Evolutionary conservation across 2,113 vertebrate genomes (phyloP).

Genomic region (Solenodon paradoxus): DNA sequence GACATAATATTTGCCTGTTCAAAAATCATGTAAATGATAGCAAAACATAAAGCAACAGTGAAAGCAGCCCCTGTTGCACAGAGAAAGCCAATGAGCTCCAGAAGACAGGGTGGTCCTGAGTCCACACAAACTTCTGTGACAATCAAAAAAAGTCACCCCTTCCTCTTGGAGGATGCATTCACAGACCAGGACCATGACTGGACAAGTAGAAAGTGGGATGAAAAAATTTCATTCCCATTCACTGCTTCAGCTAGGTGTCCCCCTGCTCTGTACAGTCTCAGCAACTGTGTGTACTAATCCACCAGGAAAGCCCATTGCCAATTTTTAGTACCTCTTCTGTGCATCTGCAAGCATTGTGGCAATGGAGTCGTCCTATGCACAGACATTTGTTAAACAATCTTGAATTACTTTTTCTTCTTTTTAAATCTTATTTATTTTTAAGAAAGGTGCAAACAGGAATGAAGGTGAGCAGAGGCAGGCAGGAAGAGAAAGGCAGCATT

Average conservation of each 20-base stretch:
- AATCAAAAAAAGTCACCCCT: not conserved
- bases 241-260: not conserved
- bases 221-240: not conserved
- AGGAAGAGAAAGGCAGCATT: too few relatives aligned
- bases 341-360: not conserved
- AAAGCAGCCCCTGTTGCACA: not conserved
- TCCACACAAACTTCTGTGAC: not conserved
- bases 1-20: not conserved
- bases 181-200: not conserved
- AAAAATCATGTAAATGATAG: not conserved
- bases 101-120: not conserved
- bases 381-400: not conserved
- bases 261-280: not conserved
- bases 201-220: not conserved
- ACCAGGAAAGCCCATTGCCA: not conserved
- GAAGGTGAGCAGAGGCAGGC: too few relatives aligned
- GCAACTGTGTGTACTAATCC: not conserved
- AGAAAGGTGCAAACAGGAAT: too few relatives aligned
- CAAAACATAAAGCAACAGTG: not conserved
- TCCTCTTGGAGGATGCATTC: not conserved
- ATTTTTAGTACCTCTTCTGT: not conserved
- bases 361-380: not conserved
- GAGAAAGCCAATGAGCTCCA: fast-evolving
- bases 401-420: not conserved
- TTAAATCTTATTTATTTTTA: too few relatives aligned